Conservation (phyloP, 2,113 vertebrate species). For the Pelmatolapia mariae region DNA sequence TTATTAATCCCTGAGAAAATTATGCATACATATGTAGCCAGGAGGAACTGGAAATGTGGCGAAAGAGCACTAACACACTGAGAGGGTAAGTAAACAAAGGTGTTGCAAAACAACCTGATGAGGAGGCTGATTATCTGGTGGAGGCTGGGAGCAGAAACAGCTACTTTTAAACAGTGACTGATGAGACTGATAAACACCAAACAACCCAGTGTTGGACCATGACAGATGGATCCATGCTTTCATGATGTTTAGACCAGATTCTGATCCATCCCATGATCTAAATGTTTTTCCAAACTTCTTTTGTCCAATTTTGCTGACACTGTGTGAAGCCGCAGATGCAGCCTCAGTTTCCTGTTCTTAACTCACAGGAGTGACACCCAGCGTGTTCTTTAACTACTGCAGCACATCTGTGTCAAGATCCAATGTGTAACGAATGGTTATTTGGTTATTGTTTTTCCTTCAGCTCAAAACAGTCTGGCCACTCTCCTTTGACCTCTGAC, state of each 20-base stretch:
- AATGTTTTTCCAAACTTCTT: not conserved
- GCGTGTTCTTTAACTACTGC: not conserved
- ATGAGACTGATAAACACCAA: not conserved
- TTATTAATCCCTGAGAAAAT: not conserved
- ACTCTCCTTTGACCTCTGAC: not conserved
- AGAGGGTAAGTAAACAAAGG: not conserved
- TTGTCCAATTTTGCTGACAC: not conserved
- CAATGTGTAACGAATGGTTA: not conserved
- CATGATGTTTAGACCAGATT: not conserved
- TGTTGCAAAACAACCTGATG: not conserved
- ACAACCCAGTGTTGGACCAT: not conserved
- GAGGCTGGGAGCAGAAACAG: not conserved
- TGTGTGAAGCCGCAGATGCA: not conserved
- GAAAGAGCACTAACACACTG: not conserved
- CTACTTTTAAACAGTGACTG: not conserved
- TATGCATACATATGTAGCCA: not conserved
- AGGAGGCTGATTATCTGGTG: not conserved
- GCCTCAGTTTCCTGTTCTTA: not conserved
- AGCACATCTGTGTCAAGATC: not conserved
- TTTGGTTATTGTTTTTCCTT: not conserved
- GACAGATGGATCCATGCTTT: not conserved
- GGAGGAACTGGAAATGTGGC: not conserved
- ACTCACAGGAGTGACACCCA: not conserved
- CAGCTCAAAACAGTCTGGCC: not conserved
- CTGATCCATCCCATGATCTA: not conserved